Percentiles rank a stretch among this genome's conserved stretches.
Conservation (phyloP, 1,140 invertebrate genomes). For the Drosophila triauraria region DNA sequence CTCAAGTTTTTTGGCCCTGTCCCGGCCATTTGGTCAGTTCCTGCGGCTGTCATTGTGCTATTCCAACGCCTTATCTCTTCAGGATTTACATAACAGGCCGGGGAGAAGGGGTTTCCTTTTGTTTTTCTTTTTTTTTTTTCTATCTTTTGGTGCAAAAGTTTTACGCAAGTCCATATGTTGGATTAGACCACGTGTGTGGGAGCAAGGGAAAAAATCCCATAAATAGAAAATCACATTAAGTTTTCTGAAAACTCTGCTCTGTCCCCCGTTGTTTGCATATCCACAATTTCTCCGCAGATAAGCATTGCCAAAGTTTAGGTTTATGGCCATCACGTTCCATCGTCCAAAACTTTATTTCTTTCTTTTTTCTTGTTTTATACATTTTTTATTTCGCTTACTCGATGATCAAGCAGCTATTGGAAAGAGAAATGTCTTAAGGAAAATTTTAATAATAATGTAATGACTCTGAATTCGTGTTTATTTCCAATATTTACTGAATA, state of each 20-base stretch:
- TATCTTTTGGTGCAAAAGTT: slow-evolving; percentile 63
- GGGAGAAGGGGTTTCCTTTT: slow-evolving; percentile 8
- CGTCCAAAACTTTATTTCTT: slow-evolving; percentile 38
- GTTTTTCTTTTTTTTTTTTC: slow-evolving; percentile 33
- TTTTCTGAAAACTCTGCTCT: slow-evolving; percentile 59
- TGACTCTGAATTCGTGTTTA: neutral
- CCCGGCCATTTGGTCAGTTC: slow-evolving; percentile 79
- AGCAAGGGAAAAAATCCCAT: slow-evolving; percentile 65
- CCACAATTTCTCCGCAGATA: slow-evolving; percentile 62
- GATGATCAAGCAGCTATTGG: slow-evolving; percentile 30
- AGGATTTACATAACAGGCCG: slow-evolving; percentile 75
- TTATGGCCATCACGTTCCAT: slow-evolving; percentile 66
- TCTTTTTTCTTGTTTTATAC: slow-evolving; percentile 24
- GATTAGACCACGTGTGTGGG: slow-evolving; percentile 50
- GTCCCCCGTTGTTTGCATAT: slow-evolving; percentile 72
- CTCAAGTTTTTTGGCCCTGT: slow-evolving; percentile 44
- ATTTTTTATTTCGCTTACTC: slow-evolving; percentile 36
- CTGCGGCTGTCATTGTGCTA: slow-evolving; percentile 84
- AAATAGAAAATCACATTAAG: slow-evolving; percentile 83
- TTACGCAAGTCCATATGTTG: slow-evolving; percentile 80
- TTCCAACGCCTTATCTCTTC: slow-evolving; percentile 82
- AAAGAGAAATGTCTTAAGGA: neutral
- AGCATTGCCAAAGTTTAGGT: slow-evolving; percentile 74
- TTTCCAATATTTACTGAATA: too few relatives aligned
- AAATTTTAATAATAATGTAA: neutral